Percentiles rank a stretch among this genome's conserved stretches.
phyloP scores from a whole-genome alignment of 2,888 invertebrate genomes.

The Apeira syringaria region DNA sequence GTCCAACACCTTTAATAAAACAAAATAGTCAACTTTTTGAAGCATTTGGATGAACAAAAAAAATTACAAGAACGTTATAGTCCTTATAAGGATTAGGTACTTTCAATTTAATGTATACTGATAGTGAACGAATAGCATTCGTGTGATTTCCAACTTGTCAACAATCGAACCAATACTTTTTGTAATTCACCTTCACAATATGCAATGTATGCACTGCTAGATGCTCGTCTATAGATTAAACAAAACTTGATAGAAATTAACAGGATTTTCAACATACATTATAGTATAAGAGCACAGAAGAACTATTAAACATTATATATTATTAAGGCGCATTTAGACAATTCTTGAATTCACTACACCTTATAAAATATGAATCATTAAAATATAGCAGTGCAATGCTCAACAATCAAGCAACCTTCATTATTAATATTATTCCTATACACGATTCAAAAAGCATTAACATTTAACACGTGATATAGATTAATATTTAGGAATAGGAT shows the following conservation, averaged over 20 bases:
- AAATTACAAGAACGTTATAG: too few species aligned
- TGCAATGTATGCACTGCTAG: constrained; percentile 8
- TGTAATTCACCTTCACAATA: too few species aligned
- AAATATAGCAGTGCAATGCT: constrained; percentile 64
- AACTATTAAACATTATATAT: constrained; percentile 52
- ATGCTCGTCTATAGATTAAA: constrained; percentile 13
- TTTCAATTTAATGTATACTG: too few species aligned
- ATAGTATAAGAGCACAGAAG: constrained; percentile 51
- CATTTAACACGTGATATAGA: constrained; percentile 28
- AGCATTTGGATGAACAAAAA: too few species aligned
- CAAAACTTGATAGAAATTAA: constrained; percentile 25
- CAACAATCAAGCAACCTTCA: constrained; percentile 57
- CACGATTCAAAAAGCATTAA: constrained; percentile 35
- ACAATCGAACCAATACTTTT: constrained; percentile 10
- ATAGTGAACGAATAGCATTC: constrained; percentile 11
- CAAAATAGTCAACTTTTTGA: too few species aligned
- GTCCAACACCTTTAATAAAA: too few species aligned
- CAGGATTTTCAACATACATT: constrained; percentile 40
- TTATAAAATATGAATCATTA: constrained; percentile 51
- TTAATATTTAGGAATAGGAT: constrained; percentile 23
- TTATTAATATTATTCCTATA: constrained; percentile 33
- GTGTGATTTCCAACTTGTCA: constrained; percentile 9
- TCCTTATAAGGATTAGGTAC: too few species aligned
- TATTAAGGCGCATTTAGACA: constrained; percentile 68
- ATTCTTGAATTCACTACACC: constrained; percentile 57